Conservation (phyloP, 2,888 invertebrate species). For the Tromatobia lineatoria region DNA sequence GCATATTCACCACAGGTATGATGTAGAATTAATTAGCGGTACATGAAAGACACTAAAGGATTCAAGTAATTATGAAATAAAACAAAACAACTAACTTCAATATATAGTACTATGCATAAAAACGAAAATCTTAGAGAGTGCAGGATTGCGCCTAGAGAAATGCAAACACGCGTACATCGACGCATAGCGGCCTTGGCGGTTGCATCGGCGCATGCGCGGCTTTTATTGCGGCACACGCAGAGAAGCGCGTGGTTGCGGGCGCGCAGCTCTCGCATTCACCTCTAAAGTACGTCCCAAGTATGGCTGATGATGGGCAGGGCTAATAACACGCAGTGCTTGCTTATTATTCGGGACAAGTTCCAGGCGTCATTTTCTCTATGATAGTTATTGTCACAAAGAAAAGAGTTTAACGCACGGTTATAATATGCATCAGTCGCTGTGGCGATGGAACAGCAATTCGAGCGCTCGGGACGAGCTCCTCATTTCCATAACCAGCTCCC, state of each 20-base stretch:
- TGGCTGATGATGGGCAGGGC: not conserved
- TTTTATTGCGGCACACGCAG: slow-evolving; percentile 9
- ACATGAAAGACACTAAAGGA: no score
- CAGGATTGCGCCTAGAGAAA: slow-evolving; percentile 30
- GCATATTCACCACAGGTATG: no score
- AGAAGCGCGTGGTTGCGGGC: not conserved
- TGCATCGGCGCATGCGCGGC: slow-evolving; percentile 49
- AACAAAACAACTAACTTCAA: no score
- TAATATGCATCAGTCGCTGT: slow-evolving; percentile 23
- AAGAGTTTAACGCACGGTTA: slow-evolving; percentile 17
- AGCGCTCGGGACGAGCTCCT: slow-evolving; percentile 38
- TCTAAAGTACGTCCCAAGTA: not conserved
- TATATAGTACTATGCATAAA: no score
- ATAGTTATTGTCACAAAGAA: slow-evolving; percentile 44
- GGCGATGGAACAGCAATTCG: slow-evolving; percentile 12
- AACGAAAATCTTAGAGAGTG: no score
- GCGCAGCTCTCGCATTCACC: not conserved
- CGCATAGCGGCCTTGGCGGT: slow-evolving; percentile 64
- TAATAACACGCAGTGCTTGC: not conserved
- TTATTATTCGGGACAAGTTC: not conserved
- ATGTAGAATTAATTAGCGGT: no score
- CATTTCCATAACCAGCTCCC: slow-evolving; percentile 65
- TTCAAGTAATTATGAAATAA: no score
- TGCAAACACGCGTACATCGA: slow-evolving; percentile 42
- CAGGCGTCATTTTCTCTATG: not conserved